phyloP scores from a whole-genome alignment of 2,888 invertebrate species.

The Eupsilia transversa region DNA sequence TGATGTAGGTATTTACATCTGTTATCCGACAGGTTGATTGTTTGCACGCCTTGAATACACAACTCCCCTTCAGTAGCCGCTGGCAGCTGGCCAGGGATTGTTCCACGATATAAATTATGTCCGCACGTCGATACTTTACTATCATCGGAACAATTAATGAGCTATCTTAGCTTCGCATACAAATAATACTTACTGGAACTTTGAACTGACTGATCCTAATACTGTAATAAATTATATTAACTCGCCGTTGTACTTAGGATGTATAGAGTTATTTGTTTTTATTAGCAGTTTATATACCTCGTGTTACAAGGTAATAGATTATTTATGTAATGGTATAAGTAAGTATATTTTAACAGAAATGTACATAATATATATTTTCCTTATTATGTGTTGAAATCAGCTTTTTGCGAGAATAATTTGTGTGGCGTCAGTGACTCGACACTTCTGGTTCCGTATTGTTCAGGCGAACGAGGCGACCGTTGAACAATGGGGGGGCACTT shows the following conservation, averaged over 20 bases:
- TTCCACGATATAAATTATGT: constrained; percentile 73
- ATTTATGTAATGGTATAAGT: constrained; percentile 9
- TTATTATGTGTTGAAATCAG: constrained; percentile 21
- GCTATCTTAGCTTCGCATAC: constrained; percentile 46
- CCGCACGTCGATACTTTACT: constrained; percentile 72
- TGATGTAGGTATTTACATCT: constrained; percentile 54
- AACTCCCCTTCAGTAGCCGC: constrained; percentile 64
- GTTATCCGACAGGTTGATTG: constrained; percentile 70
- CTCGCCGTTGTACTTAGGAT: neutral
- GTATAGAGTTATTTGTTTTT: constrained; percentile 12
- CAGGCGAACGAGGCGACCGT: constrained; percentile 59
- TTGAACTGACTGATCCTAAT: constrained; percentile 31
- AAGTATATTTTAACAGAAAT: neutral
- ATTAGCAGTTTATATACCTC: neutral
- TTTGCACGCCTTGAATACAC: constrained; percentile 72
- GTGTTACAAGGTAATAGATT: constrained; percentile 6
- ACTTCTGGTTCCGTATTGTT: constrained; percentile 68
- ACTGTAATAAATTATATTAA: constrained; percentile 24
- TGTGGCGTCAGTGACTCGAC: constrained; percentile 64
- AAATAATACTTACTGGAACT: constrained; percentile 42
- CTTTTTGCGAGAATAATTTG: constrained; percentile 48
- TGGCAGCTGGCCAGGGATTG: constrained; percentile 77
- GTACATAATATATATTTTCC: constrained; percentile 18
- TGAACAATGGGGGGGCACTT: constrained; percentile 71
- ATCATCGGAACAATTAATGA: constrained; percentile 71